Conservation (phyloP, 2,888 invertebrate species). For the Epinotia bilunana region DNA sequence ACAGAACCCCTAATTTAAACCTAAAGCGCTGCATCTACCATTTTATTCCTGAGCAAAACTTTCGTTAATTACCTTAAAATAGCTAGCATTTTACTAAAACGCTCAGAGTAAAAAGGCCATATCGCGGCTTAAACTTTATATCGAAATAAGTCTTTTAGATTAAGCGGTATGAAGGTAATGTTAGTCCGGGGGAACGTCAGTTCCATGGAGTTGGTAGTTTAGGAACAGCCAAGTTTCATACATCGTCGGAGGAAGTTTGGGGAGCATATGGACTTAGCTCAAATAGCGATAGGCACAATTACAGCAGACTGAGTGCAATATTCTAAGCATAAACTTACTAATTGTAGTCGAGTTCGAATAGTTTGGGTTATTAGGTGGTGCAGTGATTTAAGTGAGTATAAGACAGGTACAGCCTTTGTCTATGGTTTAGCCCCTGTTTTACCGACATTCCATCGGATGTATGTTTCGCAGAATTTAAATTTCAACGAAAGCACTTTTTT, state of each 20-base stretch:
- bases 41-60: constrained; percentile 21
- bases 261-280: constrained; percentile 37
- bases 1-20: constrained; percentile 12
- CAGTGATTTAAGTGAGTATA: not conserved
- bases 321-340: constrained; percentile 11
- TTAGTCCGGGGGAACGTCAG: constrained; percentile 48
- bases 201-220: constrained; percentile 45
- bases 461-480: too few species aligned
- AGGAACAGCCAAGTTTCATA: constrained; percentile 46
- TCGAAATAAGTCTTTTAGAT: not conserved
- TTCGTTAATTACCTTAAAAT: constrained; percentile 38
- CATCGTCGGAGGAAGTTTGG: constrained; percentile 48
- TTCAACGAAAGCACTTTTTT: too few species aligned
- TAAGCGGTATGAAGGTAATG: constrained; percentile 34
- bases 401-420: not conserved
- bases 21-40: not conserved
- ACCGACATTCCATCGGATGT: too few species aligned
- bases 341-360: not conserved
- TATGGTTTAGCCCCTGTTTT: too few species aligned
- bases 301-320: constrained; percentile 33
- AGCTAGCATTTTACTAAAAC: constrained; percentile 25
- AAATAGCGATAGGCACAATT: constrained; percentile 12
- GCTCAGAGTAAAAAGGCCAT: constrained; percentile 6
- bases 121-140: not conserved
- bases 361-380: not conserved